These are phyloP conservation scores for Kryptolebias ocellatus DNA, from an alignment of 2,797 vertebrate species.

Conservation along the genomic window DNA sequence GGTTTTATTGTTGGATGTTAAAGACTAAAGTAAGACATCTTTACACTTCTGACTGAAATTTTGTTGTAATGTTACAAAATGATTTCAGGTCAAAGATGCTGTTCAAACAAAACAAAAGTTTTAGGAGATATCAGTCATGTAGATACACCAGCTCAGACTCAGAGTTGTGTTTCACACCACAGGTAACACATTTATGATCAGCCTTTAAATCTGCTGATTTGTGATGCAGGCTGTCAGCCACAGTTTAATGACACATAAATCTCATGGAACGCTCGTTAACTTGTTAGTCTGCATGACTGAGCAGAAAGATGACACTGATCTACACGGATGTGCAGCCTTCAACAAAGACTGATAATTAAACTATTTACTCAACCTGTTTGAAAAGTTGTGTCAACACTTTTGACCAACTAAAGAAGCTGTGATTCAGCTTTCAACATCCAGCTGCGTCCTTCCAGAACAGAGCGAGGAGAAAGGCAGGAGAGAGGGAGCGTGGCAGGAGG, in stretches of 20 bases:
- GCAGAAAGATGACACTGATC: conserved; percentile 2
- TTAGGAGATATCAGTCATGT: too few species aligned
- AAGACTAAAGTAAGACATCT: too few species aligned
- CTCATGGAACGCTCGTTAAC: neutral
- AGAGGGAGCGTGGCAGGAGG: conserved; percentile 2
- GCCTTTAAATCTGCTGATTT: neutral
- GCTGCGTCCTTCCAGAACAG: conserved; percentile 7
- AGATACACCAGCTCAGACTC: neutral
- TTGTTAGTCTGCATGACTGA: conserved; percentile 1
- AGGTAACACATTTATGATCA: neutral
- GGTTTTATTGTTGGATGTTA: too few species aligned
- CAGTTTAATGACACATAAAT: conserved; percentile 14
- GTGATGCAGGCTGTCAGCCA: neutral
- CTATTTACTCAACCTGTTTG: conserved; percentile 6
- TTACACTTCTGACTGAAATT: too few species aligned
- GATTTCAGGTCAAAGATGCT: too few species aligned
- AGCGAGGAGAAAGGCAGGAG: neutral
- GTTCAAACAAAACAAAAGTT: too few species aligned
- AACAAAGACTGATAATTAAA: neutral
- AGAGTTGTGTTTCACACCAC: neutral
- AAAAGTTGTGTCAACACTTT: neutral
- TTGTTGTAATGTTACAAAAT: too few species aligned
- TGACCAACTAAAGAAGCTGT: neutral
- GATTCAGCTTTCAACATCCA: conserved; percentile 11
- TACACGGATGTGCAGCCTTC: neutral